Conservation (phyloP, 2,888 invertebrate species). For the Xestoiulus laeticollis region DNA sequence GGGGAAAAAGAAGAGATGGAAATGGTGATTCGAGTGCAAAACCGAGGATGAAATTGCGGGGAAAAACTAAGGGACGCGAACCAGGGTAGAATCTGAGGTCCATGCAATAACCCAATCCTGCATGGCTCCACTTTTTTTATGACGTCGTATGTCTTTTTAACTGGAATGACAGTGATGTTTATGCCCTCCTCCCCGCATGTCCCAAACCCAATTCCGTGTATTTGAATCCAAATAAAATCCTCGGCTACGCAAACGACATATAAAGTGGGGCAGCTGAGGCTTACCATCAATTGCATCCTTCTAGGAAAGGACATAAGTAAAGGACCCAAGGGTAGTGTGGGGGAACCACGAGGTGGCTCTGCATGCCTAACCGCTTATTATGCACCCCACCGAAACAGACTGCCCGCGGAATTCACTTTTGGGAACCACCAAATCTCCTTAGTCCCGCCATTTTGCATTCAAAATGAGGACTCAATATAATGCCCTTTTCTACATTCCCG, state of each 20-base stretch:
- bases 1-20: background rate
- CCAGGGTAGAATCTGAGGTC: background rate
- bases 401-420: too few relatives aligned
- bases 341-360: background rate
- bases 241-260: conserved; percentile 26
- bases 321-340: background rate
- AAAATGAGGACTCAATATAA: too few relatives aligned
- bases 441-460: background rate
- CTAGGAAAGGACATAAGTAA: background rate
- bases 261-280: background rate
- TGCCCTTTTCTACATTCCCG: too few relatives aligned
- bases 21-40: too few relatives aligned
- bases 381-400: conserved; percentile 3
- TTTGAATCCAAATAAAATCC: conserved; percentile 19
- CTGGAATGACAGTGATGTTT: conserved; percentile 26
- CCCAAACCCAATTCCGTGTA: conserved; percentile 26
- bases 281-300: conserved; percentile 6
- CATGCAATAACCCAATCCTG: conserved; percentile 1
- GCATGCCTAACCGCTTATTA: background rate
- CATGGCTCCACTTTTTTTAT: background rate
- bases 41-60: background rate
- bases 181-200: conserved; percentile 12
- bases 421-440: background rate
- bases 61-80: background rate
- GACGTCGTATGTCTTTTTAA: conserved; percentile 10